A percentile compares a stretch with the other conserved stretches of the same genome.
Evolutionary conservation across 1,140 invertebrate genomes (phyloP).

Genomic region (Portunus trituberculatus): DNA sequence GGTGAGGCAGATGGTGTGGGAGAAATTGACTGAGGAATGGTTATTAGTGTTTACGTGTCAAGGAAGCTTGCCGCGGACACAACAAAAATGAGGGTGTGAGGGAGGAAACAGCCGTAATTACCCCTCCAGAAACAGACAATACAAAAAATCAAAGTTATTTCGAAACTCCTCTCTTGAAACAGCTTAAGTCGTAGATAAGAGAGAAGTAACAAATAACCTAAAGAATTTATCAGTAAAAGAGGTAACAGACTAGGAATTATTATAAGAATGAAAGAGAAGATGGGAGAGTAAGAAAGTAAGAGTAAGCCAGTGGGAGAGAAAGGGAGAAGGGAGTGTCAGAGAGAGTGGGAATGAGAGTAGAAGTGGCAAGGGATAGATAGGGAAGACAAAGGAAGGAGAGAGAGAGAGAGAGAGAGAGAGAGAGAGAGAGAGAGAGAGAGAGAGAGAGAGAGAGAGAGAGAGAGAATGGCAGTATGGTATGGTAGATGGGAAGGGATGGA

Average conservation of each 20-base stretch:
- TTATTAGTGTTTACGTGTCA: neutral
- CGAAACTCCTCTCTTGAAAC: too few species aligned
- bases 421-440: neutral
- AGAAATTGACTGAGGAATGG: too few species aligned
- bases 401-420: constrained; percentile 28
- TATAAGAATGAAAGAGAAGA: too few species aligned
- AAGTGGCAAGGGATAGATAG: neutral
- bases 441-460: constrained; percentile 21
- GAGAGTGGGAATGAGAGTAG: too few species aligned
- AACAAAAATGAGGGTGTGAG: neutral
- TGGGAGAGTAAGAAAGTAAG: too few species aligned
- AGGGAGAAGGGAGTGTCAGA: too few species aligned
- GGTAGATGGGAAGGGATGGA: neutral
- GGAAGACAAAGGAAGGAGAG: neutral
- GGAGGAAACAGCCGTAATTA: neutral
- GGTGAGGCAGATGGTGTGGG: too few species aligned
- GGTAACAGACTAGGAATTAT: neutral
- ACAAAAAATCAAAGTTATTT: too few species aligned
- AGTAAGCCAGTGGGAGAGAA: too few species aligned
- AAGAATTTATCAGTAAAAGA: neutral
- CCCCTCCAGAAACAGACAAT: too few species aligned
- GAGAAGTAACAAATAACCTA: neutral
- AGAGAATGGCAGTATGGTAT: neutral
- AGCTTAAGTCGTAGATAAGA: neutral
- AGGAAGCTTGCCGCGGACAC: neutral